These are phyloP conservation scores for Leucopsar rothschildi DNA, from an alignment of 2,113 vertebrate species.

Conservation along the genomic window DNA sequence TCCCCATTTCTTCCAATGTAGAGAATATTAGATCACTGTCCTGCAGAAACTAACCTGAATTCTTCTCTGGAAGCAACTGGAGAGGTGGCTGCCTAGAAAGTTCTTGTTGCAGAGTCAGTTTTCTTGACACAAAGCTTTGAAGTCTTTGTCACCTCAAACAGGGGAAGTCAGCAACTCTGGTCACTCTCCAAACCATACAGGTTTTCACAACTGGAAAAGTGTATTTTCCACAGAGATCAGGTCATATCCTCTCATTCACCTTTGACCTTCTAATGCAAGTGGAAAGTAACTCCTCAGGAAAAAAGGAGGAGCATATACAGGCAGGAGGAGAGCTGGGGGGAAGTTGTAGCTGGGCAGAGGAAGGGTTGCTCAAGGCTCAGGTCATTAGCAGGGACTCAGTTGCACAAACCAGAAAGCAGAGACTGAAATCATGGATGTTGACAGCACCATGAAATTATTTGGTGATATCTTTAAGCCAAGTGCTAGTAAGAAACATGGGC, in stretches of 20 bases:
- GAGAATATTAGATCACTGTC: background rate
- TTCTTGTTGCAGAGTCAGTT: background rate
- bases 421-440: background rate
- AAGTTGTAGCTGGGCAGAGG: background rate
- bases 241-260: background rate
- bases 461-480: background rate
- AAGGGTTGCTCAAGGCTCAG: background rate
- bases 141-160: background rate
- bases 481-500: background rate
- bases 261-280: background rate
- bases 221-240: background rate
- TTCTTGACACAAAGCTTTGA: background rate
- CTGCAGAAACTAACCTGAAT: background rate
- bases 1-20: background rate
- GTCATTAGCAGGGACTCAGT: background rate
- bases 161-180: background rate
- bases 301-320: background rate
- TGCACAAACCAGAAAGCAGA: background rate
- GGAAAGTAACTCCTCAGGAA: background rate
- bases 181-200: background rate
- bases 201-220: background rate
- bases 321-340: background rate
- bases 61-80: background rate
- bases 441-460: background rate
- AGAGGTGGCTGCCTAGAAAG: background rate